Percentiles rank a stretch among this genome's conserved stretches.
These are phyloP conservation scores for Siderastrea radians DNA, from an alignment of 92 coral and sea anemone species.

Conservation along the genomic window DNA sequence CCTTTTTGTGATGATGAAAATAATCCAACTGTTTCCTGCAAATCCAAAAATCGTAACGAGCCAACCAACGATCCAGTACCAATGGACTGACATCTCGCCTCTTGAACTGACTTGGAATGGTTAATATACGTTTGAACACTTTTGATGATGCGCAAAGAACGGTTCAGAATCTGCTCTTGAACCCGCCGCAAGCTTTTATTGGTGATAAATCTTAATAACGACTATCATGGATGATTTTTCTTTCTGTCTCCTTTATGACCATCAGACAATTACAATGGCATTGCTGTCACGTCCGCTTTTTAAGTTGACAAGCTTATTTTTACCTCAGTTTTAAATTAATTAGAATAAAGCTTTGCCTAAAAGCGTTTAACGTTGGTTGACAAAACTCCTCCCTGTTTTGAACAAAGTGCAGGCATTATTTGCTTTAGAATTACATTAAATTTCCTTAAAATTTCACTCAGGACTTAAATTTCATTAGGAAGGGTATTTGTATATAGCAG, in stretches of 20 bases:
- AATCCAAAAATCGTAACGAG: slow-evolving; percentile 14
- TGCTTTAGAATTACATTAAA: neutral
- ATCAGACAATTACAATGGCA: too few relatives aligned
- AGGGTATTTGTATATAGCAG: neutral
- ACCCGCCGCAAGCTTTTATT: too few relatives aligned
- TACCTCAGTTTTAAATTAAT: neutral
- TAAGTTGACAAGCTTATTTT: neutral
- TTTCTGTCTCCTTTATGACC: too few relatives aligned
- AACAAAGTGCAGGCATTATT: neutral
- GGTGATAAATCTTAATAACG: too few relatives aligned
- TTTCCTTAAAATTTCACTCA: too few relatives aligned
- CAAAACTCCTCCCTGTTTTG: neutral
- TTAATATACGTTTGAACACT: neutral
- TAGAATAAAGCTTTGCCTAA: neutral
- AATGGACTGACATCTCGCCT: neutral
- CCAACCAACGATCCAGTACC: slow-evolving; percentile 40
- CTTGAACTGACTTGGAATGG: neutral
- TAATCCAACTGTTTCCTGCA: slow-evolving; percentile 17
- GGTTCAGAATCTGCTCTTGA: too few relatives aligned
- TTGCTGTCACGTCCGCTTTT: neutral
- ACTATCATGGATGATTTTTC: too few relatives aligned
- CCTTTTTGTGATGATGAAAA: slow-evolving; percentile 13
- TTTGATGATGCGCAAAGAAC: too few relatives aligned
- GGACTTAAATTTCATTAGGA: too few relatives aligned
- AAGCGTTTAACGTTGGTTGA: neutral